These are phyloP conservation scores for Paratilapia polleni DNA, from an alignment of 2,113 vertebrate genomes.

Conservation along the genomic window DNA sequence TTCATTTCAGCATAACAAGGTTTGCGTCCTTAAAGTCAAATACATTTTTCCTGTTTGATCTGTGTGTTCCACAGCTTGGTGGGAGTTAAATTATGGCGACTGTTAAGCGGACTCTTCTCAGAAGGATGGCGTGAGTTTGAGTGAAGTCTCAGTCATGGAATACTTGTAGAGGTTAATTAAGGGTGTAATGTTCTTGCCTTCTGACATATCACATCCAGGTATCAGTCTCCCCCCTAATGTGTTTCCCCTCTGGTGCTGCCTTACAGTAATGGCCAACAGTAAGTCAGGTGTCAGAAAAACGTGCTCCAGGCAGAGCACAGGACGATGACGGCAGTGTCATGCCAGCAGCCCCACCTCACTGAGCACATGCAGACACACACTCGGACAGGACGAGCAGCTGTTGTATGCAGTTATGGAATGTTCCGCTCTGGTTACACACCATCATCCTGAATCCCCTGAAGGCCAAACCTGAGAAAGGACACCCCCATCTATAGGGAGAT, in stretches of 20 bases:
- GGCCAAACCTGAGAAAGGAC: slow-evolving; percentile 48
- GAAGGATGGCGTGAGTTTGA: not conserved
- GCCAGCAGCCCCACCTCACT: slow-evolving; percentile 21
- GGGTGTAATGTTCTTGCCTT: slow-evolving; percentile 11
- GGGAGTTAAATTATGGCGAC: not conserved
- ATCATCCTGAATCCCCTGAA: slow-evolving; percentile 48
- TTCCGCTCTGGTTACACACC: slow-evolving; percentile 68
- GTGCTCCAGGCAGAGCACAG: slow-evolving; percentile 11
- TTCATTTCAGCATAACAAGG: not conserved
- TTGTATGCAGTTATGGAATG: slow-evolving; percentile 59
- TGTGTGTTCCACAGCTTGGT: not conserved
- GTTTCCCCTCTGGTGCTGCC: slow-evolving; percentile 56
- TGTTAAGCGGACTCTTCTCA: not conserved
- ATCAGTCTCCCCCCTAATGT: slow-evolving; percentile 52
- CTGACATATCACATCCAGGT: slow-evolving; percentile 43
- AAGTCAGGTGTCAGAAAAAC: slow-evolving; percentile 59
- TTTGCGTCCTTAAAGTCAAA: not conserved
- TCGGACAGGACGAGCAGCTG: slow-evolving; percentile 63
- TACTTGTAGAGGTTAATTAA: slow-evolving; percentile 41
- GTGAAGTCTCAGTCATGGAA: slow-evolving; percentile 17
- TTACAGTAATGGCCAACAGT: slow-evolving; percentile 27
- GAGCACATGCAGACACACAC: slow-evolving; percentile 3
- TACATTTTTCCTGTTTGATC: not conserved
- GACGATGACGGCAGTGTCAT: slow-evolving; percentile 29
- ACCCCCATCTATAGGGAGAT: not conserved